These are phyloP conservation scores for Drosophila repleta DNA, from an alignment of 1,140 invertebrate species.

Conservation along the genomic window DNA sequence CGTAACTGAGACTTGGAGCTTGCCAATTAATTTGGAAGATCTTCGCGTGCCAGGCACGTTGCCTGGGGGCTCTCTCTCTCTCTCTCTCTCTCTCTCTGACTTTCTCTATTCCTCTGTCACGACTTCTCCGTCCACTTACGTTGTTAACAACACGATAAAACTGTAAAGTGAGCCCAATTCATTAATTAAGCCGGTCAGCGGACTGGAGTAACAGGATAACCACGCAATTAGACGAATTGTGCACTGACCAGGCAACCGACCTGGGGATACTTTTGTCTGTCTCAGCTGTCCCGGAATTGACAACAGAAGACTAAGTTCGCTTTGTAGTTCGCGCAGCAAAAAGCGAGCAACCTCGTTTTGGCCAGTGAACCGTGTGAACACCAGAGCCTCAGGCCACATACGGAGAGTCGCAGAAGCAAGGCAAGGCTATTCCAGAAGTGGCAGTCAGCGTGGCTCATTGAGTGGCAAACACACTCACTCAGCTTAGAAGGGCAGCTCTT, in stretches of 20 bases:
- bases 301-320: constrained; percentile 8
- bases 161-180: constrained; percentile 47
- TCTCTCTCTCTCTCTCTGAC: not conserved
- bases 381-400: constrained; percentile 10
- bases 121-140: not conserved
- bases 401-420: not conserved
- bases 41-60: constrained; percentile 20
- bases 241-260: not conserved
- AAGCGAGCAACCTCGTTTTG: constrained; percentile 52
- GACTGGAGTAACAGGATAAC: constrained; percentile 36
- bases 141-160: constrained; percentile 48
- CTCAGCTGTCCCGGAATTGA: constrained; percentile 11
- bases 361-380: constrained; percentile 55
- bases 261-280: constrained; percentile 2
- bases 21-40: constrained; percentile 22
- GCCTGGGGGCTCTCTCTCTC: too few species aligned
- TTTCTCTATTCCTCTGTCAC: not conserved
- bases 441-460: constrained; percentile 31
- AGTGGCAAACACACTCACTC: constrained; percentile 44
- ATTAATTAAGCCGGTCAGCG: constrained; percentile 42
- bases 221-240: constrained; percentile 47
- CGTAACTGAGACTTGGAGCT: constrained; percentile 3
- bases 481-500: constrained; percentile 21
- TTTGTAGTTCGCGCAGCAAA: constrained; percentile 28
- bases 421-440: constrained; percentile 1